phyloP scores from a whole-genome alignment of 2,797 vertebrate species.

The Gymnoscopelus braueri region DNA sequence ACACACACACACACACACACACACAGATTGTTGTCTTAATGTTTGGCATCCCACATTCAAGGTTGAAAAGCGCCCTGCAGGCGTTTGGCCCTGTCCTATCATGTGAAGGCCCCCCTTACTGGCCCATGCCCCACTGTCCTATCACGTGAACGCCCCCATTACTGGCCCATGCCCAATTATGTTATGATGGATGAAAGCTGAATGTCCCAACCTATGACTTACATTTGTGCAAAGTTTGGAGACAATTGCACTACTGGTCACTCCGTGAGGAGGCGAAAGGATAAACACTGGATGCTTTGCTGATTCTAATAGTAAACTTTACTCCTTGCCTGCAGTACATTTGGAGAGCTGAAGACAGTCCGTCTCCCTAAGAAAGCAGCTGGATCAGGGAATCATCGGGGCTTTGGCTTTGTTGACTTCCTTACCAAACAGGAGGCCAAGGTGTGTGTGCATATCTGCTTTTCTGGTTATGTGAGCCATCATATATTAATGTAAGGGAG shows the following conservation, averaged over 20 bases:
- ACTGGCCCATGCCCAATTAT: not conserved
- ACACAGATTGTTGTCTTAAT: not conserved
- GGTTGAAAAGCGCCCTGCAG: too few relatives aligned
- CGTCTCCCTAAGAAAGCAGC: constrained; percentile 93
- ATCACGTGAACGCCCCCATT: too few relatives aligned
- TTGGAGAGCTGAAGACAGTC: constrained; percentile 95
- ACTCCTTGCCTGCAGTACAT: constrained; percentile 83
- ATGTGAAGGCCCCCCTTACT: not conserved
- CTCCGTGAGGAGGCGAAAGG: too few relatives aligned
- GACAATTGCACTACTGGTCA: too few relatives aligned
- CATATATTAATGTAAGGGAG: not conserved
- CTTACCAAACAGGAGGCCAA: constrained; percentile 97
- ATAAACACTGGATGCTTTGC: too few relatives aligned
- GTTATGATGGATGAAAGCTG: too few relatives aligned
- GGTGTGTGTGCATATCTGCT: constrained; percentile 76
- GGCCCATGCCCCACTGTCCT: not conserved
- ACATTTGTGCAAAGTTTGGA: too few relatives aligned
- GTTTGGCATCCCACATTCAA: too few relatives aligned
- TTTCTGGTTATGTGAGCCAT: constrained; percentile 17
- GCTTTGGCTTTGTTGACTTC: constrained; percentile 97
- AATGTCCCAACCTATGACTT: too few relatives aligned
- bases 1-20: not conserved
- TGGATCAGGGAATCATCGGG: constrained; percentile 89
- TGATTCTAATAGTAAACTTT: too few relatives aligned
- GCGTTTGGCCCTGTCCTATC: too few relatives aligned